Conservation (phyloP, 2,888 invertebrate genomes). For the Metellina segmentata region DNA sequence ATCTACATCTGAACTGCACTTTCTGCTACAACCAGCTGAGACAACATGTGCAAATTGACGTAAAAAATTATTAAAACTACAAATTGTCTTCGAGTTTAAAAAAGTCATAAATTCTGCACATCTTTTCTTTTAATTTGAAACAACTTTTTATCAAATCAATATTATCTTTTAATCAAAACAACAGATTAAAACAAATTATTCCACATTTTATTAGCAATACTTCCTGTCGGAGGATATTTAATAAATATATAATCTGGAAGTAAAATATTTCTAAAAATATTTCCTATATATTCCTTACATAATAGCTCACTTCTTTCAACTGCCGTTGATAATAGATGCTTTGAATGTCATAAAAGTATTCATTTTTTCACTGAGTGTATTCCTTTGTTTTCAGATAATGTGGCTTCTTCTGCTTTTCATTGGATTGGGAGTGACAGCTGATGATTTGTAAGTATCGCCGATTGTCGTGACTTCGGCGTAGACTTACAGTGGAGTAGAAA, state of each 20-base stretch:
- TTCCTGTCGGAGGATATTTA: too few relatives aligned
- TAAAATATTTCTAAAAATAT: neutral
- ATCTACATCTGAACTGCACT: too few relatives aligned
- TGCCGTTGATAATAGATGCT: neutral
- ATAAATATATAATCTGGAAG: neutral
- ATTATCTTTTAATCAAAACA: too few relatives aligned
- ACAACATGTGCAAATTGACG: too few relatives aligned
- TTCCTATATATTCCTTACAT: neutral
- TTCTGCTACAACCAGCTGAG: too few relatives aligned
- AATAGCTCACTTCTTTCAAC: neutral
- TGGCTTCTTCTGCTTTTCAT: slow-evolving; percentile 84
- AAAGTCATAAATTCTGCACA: too few relatives aligned
- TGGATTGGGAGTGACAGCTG: slow-evolving; percentile 83
- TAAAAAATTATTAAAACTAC: too few relatives aligned
- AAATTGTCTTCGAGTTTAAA: too few relatives aligned
- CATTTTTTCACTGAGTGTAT: slow-evolving; percentile 7
- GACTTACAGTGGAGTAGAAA: neutral
- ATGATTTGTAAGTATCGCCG: slow-evolving; percentile 83
- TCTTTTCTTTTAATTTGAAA: too few relatives aligned
- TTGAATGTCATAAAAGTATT: neutral
- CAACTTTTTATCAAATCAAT: too few relatives aligned
- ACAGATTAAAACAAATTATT: too few relatives aligned
- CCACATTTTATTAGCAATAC: too few relatives aligned
- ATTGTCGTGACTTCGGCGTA: slow-evolving; percentile 34
- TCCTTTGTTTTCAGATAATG: slow-evolving; percentile 80